phyloP scores from a whole-genome alignment of 2,113 vertebrate genomes.

The Apeltes quadracus region DNA sequence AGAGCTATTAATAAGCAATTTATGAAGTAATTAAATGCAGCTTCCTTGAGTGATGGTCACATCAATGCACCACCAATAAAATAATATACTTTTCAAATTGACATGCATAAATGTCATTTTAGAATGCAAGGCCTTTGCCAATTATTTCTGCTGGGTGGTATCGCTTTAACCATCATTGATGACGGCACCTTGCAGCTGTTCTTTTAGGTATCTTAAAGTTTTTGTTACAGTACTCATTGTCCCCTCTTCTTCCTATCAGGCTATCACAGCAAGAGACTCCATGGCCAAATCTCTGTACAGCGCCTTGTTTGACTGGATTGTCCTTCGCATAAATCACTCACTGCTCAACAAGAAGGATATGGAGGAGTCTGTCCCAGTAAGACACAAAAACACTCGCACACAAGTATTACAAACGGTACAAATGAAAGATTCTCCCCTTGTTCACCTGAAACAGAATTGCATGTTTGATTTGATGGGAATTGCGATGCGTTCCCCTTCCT shows the following conservation, averaged over 20 bases:
- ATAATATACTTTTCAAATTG: not conserved
- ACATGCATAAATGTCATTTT: not conserved
- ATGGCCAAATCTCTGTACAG: conserved; percentile 99
- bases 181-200: not conserved
- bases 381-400: conserved; percentile 42
- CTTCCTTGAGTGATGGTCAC: not conserved
- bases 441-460: not conserved
- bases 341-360: conserved; percentile 98
- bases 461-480: not conserved
- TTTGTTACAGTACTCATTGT: not conserved
- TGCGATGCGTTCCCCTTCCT: not conserved
- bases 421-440: not conserved
- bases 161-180: not conserved
- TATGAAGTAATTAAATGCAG: no score
- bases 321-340: conserved; percentile 96
- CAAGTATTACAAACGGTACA: not conserved
- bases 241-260: conserved; percentile 73
- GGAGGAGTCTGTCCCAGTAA: conserved; percentile 92
- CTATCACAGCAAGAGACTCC: conserved; percentile 94
- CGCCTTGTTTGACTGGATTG: conserved; percentile 98
- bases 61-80: not conserved
- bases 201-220: not conserved
- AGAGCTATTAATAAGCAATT: not conserved
- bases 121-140: not conserved
- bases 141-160: not conserved